Evolutionary conservation across 2,113 vertebrate species (phyloP), one percentile per base, ranked within the genome.

Genomic region (Phalacrocorax carbo): DNA sequence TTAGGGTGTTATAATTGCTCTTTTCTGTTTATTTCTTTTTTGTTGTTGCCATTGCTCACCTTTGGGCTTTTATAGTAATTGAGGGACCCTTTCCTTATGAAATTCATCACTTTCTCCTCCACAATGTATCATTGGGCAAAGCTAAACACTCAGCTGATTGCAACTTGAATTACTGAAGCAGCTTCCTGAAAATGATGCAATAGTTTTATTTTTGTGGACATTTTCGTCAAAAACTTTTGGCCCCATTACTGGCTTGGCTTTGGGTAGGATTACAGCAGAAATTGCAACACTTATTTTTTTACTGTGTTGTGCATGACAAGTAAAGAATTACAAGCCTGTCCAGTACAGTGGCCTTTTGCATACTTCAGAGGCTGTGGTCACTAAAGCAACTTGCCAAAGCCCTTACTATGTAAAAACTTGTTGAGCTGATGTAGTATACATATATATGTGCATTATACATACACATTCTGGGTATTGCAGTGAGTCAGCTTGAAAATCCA

Each of bases 1-100:
- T 34, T 55, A 10, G 9, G 93, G 34, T 38, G 25, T 61, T 77
- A 23, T 49, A 75, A 90, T 93, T 93, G 62, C 78, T 84, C 38
- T 94, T 82, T 66, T 87, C 65, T 94, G 58, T 77, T 94, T 88
- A 66, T 97, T 94, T 93, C 75, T 88, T n/a, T 76, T 86, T 72
- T 62, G 57, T 25, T 44, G 32, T 51, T 89, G 54, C 49, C 60
- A 84, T 91, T 86, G 57, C 58, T 95, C 95, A 88, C 73, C 42
- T 57, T 87, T 6, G 9, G 93, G 62, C 82, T 80, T 72, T 85
- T 60, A 73, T 12, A 88, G 29, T 66, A 69, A 12, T 38, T 66
- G 15, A 51, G 38, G 77, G 46, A 58, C 70, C 82, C 51, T 61
- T 86, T 22, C 38, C 30, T 55, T 72, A 46, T 36, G 64, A 93